Evolutionary conservation across 2,113 vertebrate species (phyloP).

Genomic region (Marmota flaviventris): DNA sequence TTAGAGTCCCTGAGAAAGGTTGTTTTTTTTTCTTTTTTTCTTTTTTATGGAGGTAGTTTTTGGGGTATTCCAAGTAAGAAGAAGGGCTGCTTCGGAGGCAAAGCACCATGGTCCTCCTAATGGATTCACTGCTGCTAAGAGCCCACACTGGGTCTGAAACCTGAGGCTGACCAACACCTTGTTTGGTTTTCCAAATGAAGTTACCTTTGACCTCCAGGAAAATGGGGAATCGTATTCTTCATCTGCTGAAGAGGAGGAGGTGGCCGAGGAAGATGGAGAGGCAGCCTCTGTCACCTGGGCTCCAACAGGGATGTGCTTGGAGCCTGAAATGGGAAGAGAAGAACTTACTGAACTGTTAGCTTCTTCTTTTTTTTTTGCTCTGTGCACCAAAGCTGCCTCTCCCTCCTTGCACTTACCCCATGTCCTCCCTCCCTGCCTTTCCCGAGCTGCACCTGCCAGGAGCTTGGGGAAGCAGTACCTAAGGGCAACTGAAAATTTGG

Average conservation of each 20-base stretch:
- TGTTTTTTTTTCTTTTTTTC: not conserved
- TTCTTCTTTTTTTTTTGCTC: constrained; percentile 22
- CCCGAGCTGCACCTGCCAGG: constrained; percentile 84
- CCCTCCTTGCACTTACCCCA: not conserved
- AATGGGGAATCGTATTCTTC: constrained; percentile 87
- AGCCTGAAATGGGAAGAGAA: constrained; percentile 84
- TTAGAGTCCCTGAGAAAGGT: constrained; percentile 46
- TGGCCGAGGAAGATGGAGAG: constrained; percentile 83
- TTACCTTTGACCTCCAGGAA: constrained; percentile 88
- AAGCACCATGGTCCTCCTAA: not conserved
- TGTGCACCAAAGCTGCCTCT: not conserved
- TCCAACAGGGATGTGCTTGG: constrained; percentile 42
- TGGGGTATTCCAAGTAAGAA: constrained; percentile 67
- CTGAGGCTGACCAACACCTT: constrained; percentile 54
- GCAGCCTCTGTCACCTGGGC: constrained; percentile 65
- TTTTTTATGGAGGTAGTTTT: not conserved
- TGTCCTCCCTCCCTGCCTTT: not conserved
- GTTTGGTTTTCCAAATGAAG: constrained; percentile 38
- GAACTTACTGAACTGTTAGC: constrained; percentile 64
- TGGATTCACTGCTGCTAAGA: not conserved
- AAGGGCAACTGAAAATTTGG: constrained; percentile 82
- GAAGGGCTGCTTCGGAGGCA: constrained; percentile 49
- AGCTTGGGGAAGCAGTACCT: constrained; percentile 77
- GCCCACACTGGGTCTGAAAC: constrained; percentile 60
- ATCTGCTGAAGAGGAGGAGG: constrained; percentile 88